These are phyloP conservation scores for Bergia puertoricense DNA, from an alignment of 92 coral and sea anemone species.

Conservation along the genomic window DNA sequence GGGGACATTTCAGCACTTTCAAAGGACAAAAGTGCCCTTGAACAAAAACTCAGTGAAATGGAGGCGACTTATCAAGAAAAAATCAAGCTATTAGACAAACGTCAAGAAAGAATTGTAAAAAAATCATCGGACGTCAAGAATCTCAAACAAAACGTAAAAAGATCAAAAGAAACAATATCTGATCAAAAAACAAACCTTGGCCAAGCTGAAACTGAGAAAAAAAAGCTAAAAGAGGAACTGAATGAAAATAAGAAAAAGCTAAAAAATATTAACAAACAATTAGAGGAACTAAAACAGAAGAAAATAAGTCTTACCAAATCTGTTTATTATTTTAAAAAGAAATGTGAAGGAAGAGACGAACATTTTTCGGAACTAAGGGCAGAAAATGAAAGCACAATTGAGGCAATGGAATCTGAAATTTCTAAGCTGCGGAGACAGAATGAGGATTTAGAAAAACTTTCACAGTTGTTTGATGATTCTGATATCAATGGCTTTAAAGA, in stretches of 20 bases:
- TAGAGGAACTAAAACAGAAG: constrained; percentile 26
- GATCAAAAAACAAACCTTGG: constrained; percentile 8
- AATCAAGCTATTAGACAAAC: constrained; percentile 7
- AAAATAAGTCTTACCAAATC: constrained; percentile 10
- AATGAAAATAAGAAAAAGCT: no score
- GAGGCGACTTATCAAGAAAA: constrained; percentile 13
- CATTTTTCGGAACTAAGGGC: constrained; percentile 23
- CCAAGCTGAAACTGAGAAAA: constrained; percentile 13
- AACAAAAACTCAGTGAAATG: constrained; percentile 16
- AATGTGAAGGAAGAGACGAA: constrained; percentile 11
- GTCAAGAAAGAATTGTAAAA: constrained; percentile 11
- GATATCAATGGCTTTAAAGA: constrained; percentile 17
- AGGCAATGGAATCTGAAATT: constrained; percentile 22
- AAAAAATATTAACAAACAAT: not conserved
- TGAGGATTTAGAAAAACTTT: constrained; percentile 11
- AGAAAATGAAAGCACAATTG: constrained; percentile 24
- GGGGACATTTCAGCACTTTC: constrained; percentile 28
- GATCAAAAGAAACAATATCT: constrained; percentile 29
- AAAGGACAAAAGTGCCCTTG: constrained; percentile 8
- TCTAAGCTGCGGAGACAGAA: constrained; percentile 24
- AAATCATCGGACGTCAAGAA: constrained; percentile 7
- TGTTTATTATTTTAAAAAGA: constrained; percentile 15
- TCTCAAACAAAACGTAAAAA: constrained; percentile 6
- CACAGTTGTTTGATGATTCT: constrained; percentile 20
- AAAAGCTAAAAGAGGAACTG: no score